These are phyloP conservation scores for Himalopsyche kuldschensis DNA, from an alignment of 2,888 invertebrate species.

Conservation along the genomic window DNA sequence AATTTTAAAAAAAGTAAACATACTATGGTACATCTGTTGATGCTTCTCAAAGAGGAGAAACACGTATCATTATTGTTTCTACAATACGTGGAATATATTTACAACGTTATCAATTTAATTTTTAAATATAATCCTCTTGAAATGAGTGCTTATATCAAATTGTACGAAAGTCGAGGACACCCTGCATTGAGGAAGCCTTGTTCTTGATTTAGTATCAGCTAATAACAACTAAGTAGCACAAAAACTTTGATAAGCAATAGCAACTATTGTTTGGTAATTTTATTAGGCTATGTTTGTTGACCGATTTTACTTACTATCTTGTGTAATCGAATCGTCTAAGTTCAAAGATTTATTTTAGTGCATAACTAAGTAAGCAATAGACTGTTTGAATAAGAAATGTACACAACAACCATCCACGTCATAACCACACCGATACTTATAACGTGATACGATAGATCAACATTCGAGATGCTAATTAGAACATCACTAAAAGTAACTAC, in stretches of 20 bases:
- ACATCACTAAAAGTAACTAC: neutral
- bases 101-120: too few relatives aligned
- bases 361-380: neutral
- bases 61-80: too few relatives aligned
- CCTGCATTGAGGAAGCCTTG: neutral
- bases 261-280: neutral
- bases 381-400: neutral
- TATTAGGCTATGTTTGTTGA: neutral
- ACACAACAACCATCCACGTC: neutral
- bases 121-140: neutral
- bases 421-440: neutral
- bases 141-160: too few relatives aligned
- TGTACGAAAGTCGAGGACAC: neutral
- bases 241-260: neutral
- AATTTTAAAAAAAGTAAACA: too few relatives aligned
- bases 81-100: too few relatives aligned
- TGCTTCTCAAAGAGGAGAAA: too few relatives aligned
- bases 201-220: neutral
- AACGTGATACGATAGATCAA: neutral
- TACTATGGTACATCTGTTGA: too few relatives aligned
- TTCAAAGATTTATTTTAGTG: neutral
- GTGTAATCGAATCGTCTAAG: neutral
- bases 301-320: neutral
- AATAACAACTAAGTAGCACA: neutral
- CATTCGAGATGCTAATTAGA: neutral